Base-by-base conservation (phyloP, 2,113 vertebrate species). In the Odontophorus gujanensis region DNA sequence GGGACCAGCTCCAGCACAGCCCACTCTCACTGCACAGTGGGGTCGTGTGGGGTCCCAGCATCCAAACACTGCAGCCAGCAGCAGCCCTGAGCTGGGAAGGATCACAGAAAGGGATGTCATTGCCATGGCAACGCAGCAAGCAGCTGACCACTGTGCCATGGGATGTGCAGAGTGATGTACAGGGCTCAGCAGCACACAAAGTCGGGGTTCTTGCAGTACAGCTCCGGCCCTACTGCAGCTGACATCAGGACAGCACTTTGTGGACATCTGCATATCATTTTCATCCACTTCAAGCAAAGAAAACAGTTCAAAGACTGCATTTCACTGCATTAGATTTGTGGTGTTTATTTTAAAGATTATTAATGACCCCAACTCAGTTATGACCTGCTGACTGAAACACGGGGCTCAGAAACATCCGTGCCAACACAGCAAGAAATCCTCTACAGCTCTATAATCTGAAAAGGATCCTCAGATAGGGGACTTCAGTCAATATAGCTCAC, bases 121-220 rank as follows among this genome's bases (percentile, higher is more conserved):
- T 57, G 77, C 92, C 80, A 95, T 40, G 40, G 84, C 11, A 96
- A 96, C 67, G 17, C 19, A 20, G 42, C 15, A 63, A n/a, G 17
- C 57, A 61, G 51, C 69, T 9, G 73, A 59, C 65, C 63, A 22
- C n/a, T n/a, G n/a, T 61, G 50, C 38, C 51, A 5, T 13, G 40
- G 7, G 87, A 48, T 10, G 61, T 24, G 45, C 55, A 48, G 47
- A 5, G 9, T 19, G 47, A 48, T 19, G 47, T 30, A 57, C 17
- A 32, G 18, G 30, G 9, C 55, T 32, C 9, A 47, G 28, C 55
- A 57, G 9, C 19, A 9, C 42, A 18, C 43, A 42, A 17, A 20
- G 9, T 20, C 6, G 5, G 8, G 1, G 2, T 7, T 16, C 21
- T 3, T 13, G 9, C 40, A 7, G 40, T 7, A 8, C 3, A 73